Base-by-base conservation (phyloP, 2,888 invertebrate genomes). In the Apomyelois bistriatella region DNA sequence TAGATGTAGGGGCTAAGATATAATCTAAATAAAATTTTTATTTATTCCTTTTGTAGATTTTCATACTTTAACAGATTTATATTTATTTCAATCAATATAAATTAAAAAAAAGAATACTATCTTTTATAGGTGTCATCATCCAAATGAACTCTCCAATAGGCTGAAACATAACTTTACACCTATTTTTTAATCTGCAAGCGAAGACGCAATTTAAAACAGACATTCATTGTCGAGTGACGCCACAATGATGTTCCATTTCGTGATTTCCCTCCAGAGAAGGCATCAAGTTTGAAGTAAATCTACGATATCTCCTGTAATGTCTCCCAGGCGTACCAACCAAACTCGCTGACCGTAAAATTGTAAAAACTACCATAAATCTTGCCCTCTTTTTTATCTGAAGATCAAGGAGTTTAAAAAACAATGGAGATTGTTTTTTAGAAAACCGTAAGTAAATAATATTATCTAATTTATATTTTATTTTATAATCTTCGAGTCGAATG, bases 331-430 rank as follows among this genome's bases (percentile, higher is more conserved):
- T 76, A 68, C 72, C 73, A 73, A 72, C 77, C 78, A 79, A 82
- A 82, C 81, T 75, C 85, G 76, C 79, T 83, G 84, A 86, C 86
- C 88, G 86, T 86, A 87, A 88, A 87, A 88, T 88, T 87, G 86
- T 86, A 85, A 88, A 86, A 87, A 88, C 85, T 86, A 79, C 78
- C 74, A 87, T 86, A 88, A 86, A 87, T 87, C 85, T 80, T 73
- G 70, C 67, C 74, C 70, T 74, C 76, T 72, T 76, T 71, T 70
- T 74, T 74, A 22, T 22, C 57, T 57, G 62, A 61, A 62, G 54
- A 35, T 12, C 32, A 32, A 9, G 32, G 46, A 46, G 32, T 16
- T 46, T 32, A 10, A 16, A 46, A n/a, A 16, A 15, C 16, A 9
- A 40, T 40, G 40, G 40, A 40, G 40, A 1, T 6, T 40, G 16